Percentiles rank a stretch among this genome's conserved stretches.
Evolutionary conservation across 2,113 vertebrate genomes (phyloP).

Genomic region (Neodon shergylaensis): DNA sequence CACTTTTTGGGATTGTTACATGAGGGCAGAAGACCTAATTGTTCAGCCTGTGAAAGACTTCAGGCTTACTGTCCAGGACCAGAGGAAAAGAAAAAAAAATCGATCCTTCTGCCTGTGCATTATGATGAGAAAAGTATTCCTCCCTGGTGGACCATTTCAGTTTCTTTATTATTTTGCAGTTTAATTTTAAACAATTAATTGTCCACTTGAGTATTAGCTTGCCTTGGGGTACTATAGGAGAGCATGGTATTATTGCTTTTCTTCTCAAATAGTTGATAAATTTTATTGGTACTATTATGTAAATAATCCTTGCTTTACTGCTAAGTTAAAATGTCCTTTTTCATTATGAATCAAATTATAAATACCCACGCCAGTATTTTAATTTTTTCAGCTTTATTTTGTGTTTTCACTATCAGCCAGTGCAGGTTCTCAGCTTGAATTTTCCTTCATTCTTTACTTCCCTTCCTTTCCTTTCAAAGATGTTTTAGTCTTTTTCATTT

Average conservation of each 20-base stretch:
- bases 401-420: background rate
- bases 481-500: background rate
- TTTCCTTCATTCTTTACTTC: background rate
- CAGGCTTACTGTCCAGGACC: background rate
- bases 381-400: background rate
- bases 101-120: background rate
- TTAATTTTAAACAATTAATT: constrained; percentile 45
- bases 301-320: background rate
- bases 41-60: too few species aligned
- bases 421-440: background rate
- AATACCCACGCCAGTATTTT: background rate
- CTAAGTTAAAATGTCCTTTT: constrained; percentile 30
- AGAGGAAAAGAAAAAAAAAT: background rate
- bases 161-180: constrained; percentile 15
- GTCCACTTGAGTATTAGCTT: background rate
- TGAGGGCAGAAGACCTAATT: background rate
- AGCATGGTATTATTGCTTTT: background rate
- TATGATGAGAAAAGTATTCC: background rate
- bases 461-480: background rate
- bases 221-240: background rate
- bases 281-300: background rate
- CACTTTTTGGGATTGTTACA: background rate
- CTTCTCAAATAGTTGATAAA: constrained; percentile 6
- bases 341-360: background rate
- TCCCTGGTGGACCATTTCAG: background rate